phyloP scores from a whole-genome alignment of 92 coral and sea anemone genomes.

The Siderastrea siderea region DNA sequence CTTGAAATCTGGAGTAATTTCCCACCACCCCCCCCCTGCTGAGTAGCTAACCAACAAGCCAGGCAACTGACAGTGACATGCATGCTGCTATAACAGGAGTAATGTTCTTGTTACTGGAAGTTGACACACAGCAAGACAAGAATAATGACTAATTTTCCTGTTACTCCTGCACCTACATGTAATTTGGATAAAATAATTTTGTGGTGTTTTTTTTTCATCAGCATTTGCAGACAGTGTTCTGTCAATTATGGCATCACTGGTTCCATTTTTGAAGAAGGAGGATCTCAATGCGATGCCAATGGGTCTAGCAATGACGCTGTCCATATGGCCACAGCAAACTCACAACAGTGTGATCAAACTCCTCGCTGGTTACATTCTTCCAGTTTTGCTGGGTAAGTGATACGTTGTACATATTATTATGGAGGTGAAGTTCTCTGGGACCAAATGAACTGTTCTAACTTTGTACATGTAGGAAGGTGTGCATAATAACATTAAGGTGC shows the following conservation, averaged over 20 bases:
- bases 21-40: too few species aligned
- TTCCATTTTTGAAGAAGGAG: conserved; percentile 92
- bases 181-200: background rate
- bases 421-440: background rate
- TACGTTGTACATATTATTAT: background rate
- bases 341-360: conserved; percentile 89
- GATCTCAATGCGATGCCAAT: conserved; percentile 89
- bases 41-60: too few species aligned
- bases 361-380: conserved; percentile 93
- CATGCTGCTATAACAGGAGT: too few species aligned
- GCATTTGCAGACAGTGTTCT: conserved; percentile 96
- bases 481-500: too few species aligned
- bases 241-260: conserved; percentile 91
- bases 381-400: conserved; percentile 80
- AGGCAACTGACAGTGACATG: too few species aligned
- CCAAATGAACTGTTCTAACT: background rate
- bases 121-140: too few species aligned
- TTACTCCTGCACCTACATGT: too few species aligned
- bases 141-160: too few species aligned
- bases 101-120: too few species aligned
- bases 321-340: conserved; percentile 80
- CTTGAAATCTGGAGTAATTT: too few species aligned
- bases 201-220: conserved; percentile 28
- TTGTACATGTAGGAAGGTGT: too few species aligned
- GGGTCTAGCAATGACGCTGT: conserved; percentile 84